Evolutionary conservation across 1,140 invertebrate species (phyloP).

Genomic region (Solenopsis fugax): DNA sequence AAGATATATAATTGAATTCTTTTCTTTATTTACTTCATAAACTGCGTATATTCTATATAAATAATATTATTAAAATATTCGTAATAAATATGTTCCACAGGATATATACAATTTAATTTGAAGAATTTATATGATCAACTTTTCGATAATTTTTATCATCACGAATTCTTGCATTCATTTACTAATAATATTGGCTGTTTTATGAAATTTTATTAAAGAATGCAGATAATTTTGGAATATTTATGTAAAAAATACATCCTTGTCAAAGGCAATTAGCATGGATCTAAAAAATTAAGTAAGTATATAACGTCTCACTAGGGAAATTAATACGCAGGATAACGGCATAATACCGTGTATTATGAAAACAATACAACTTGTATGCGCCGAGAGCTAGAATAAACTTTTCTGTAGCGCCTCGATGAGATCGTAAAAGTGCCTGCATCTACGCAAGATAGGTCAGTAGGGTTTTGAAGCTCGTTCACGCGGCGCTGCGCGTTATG

Average conservation of each 20-base stretch:
- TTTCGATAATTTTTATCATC: neutral
- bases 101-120: neutral
- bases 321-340: constrained; percentile 5
- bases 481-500: constrained; percentile 43
- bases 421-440: constrained; percentile 44
- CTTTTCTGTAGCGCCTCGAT: constrained; percentile 1
- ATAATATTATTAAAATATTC: neutral
- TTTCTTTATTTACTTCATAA: neutral
- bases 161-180: neutral
- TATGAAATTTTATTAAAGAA: neutral
- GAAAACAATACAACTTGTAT: constrained; percentile 21
- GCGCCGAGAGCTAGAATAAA: constrained; percentile 27
- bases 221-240: neutral
- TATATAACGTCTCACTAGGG: neutral
- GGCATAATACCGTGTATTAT: neutral
- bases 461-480: constrained; percentile 46
- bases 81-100: neutral
- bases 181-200: constrained; percentile 1
- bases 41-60: neutral
- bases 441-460: constrained; percentile 32
- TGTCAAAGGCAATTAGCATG: neutral
- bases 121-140: neutral
- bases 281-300: constrained; percentile 13
- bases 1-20: neutral
- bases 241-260: neutral